These are phyloP conservation scores for Alectoris magna DNA, from an alignment of 2,797 vertebrate species.

Conservation along the genomic window DNA sequence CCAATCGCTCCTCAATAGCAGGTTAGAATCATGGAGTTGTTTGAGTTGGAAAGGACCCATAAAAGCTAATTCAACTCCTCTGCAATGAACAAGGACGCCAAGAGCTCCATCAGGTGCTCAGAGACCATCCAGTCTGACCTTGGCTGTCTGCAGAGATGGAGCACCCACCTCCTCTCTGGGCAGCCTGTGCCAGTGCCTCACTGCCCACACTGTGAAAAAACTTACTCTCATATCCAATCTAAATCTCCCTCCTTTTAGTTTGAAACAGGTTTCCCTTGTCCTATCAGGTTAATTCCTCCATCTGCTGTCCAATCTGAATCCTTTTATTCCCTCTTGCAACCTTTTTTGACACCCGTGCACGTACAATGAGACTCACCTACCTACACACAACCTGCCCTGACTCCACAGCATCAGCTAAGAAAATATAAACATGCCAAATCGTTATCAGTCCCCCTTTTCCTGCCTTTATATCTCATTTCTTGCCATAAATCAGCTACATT, in stretches of 20 bases:
- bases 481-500: not conserved
- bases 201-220: too few species aligned
- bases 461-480: not conserved
- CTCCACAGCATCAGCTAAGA: not conserved
- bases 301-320: not conserved
- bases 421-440: not conserved
- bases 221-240: too few species aligned
- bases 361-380: not conserved
- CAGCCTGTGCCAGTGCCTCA: too few species aligned
- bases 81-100: too few species aligned
- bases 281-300: not conserved
- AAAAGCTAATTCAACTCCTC: too few species aligned
- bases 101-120: too few species aligned
- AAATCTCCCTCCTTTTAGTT: too few species aligned
- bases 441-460: not conserved
- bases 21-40: not conserved
- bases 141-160: too few species aligned
- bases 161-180: too few species aligned
- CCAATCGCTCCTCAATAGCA: not conserved
- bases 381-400: not conserved
- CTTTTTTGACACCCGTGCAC: accelerated
- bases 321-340: not conserved
- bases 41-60: too few species aligned
- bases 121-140: too few species aligned
- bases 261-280: too few species aligned